Evolutionary conservation across 2,797 vertebrate genomes (phyloP).

Genomic region (Paedocypris micromegethes): DNA sequence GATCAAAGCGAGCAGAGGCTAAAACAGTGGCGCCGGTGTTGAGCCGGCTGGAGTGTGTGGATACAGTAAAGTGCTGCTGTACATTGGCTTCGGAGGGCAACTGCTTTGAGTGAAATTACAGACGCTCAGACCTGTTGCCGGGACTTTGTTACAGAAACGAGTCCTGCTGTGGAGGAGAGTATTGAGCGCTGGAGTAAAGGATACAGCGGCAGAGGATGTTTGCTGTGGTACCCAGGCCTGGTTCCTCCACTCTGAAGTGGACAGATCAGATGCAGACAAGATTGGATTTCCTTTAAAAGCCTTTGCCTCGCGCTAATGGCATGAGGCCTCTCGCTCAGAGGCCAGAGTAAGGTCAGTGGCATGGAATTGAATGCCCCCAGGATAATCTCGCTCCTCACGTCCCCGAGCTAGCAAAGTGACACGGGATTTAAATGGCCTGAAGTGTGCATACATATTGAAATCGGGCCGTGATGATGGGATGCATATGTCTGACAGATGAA

Average conservation of each 20-base stretch:
- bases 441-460: conserved; percentile 36
- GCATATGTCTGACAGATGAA: background rate
- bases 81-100: conserved; percentile 37
- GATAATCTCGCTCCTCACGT: conserved; percentile 53
- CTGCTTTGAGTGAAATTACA: conserved; percentile 54
- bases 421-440: conserved; percentile 43
- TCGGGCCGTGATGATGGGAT: conserved; percentile 7
- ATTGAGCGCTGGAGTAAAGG: conserved; percentile 55
- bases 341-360: conserved; percentile 59
- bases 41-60: conserved; percentile 20
- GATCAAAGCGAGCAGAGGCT: conserved; percentile 38
- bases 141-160: conserved; percentile 53
- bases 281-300: conserved; percentile 67
- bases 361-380: conserved; percentile 58
- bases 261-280: conserved; percentile 62
- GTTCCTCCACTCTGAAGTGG: conserved; percentile 56
- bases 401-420: conserved; percentile 39
- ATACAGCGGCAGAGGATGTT: conserved; percentile 54
- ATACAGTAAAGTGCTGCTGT: conserved; percentile 35
- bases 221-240: conserved; percentile 52
- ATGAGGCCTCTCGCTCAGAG: conserved; percentile 51
- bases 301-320: conserved; percentile 59
- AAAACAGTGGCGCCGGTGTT: conserved; percentile 39
- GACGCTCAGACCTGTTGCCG: conserved; percentile 51
- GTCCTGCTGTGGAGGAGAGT: conserved; percentile 47